Base-by-base conservation (phyloP, 2,888 invertebrate genomes). In the Chrysomela aeneicollis region DNA sequence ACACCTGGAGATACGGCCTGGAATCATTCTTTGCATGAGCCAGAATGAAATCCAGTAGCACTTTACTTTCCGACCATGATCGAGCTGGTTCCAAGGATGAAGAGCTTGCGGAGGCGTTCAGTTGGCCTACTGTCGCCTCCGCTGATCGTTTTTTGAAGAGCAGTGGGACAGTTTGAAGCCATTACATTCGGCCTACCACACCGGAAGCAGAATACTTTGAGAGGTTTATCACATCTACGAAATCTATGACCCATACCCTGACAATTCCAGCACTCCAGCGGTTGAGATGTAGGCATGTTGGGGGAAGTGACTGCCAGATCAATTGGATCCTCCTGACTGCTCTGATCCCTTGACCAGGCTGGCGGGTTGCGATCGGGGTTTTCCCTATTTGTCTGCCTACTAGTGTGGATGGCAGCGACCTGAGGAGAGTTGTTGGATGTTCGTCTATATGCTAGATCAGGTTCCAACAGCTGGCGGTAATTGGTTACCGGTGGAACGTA, bases 401-500 rank as follows among this genome's bases (percentile, higher is more conserved):
- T 49, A n/a, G 49, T 15, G 9, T 18, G 9, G 2, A 49, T 8
- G 18, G 49, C 9, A 17, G n/a, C 49, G 2, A 49, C 18, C 1
- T 12, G 17, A 49, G 15, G 9, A 3, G n/a, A 17, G 18, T n/a
- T 30, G 2, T 22, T 26, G 26, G 3, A 17, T 2, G 61, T 46
- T 47, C 35, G 42, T 18, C 30, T 42, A 30, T 62, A 62, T 5
- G 62, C 62, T 15, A 62, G 30, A 17, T 49, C 57, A 9, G 55
- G 62, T 62, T 62, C 55, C 22, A 62, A 30, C n/a, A 62, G 18
- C n/a, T 55, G 10, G 21, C 52, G 30, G 17, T 51, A 37, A n/a
- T 47, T 51, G 1, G 58, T 32, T 1, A 63, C 42, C 3, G 63
- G 66, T 12, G 64, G 61, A 10, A 9, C 10, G 37, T 64, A 64